Percentiles rank a stretch among this genome's conserved stretches.
phyloP scores from a whole-genome alignment of 2,888 invertebrate species.

The Patella pellucida region DNA sequence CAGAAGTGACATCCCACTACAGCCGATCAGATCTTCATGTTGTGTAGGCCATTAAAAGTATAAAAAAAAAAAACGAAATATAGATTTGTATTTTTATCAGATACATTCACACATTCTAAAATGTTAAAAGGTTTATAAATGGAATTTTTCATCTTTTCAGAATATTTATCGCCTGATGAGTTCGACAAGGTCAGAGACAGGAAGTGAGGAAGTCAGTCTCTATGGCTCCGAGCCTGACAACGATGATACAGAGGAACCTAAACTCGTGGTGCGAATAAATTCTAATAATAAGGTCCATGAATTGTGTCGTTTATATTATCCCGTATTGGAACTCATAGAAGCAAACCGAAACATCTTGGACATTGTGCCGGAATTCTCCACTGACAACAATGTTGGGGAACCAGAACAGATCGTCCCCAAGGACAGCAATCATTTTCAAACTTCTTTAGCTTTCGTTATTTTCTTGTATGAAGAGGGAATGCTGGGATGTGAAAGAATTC shows the following conservation, averaged over 20 bases:
- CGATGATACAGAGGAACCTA: not conserved
- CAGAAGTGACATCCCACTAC: too few relatives aligned
- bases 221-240: not conserved
- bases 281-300: not conserved
- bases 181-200: not conserved
- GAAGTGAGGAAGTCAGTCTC: not conserved
- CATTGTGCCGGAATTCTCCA: not conserved
- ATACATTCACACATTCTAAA: too few relatives aligned
- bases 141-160: too few relatives aligned
- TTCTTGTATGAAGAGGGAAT: conserved; percentile 56
- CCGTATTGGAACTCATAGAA: not conserved
- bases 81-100: too few relatives aligned
- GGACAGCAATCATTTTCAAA: too few relatives aligned
- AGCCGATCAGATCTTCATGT: too few relatives aligned
- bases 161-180: not conserved
- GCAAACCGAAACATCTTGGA: not conserved
- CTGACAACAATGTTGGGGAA: not conserved
- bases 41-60: too few relatives aligned
- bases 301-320: not conserved
- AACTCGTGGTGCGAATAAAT: not conserved
- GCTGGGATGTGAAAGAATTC: conserved; percentile 49
- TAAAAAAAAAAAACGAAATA: too few relatives aligned
- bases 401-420: not conserved
- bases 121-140: too few relatives aligned
- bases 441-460: conserved; percentile 46